Evolutionary conservation across 2,888 invertebrate species (phyloP).

Genomic region (Dromius quadrimaculatus): DNA sequence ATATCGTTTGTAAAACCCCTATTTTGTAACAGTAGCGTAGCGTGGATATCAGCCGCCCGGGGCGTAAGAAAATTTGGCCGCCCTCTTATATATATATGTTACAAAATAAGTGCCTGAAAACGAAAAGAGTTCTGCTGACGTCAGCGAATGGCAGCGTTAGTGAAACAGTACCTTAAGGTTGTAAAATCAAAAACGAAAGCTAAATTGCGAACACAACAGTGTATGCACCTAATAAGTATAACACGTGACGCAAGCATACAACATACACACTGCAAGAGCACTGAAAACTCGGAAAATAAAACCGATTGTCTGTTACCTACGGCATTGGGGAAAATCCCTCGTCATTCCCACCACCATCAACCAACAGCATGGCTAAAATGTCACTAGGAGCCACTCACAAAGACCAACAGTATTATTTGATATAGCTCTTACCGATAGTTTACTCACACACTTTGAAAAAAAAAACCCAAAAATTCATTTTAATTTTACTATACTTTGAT

Average conservation of each 20-base stretch:
- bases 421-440: too few relatives aligned
- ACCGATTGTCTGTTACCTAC: constrained; percentile 44
- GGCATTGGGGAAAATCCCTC: constrained; percentile 7
- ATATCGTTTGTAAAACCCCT: too few relatives aligned
- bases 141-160: background rate
- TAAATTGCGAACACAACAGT: constrained; percentile 42
- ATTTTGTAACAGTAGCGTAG: too few relatives aligned
- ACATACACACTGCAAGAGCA: constrained; percentile 48
- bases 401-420: background rate
- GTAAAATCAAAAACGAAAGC: constrained; percentile 38
- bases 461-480: too few relatives aligned
- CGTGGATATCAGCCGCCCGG: too few relatives aligned
- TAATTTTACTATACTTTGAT: too few relatives aligned
- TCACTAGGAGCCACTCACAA: constrained; percentile 1
- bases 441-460: too few relatives aligned
- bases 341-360: constrained; percentile 32
- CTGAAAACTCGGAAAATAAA: constrained; percentile 29
- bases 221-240: constrained; percentile 43
- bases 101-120: too few relatives aligned
- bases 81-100: too few relatives aligned
- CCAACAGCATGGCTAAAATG: background rate
- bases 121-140: background rate
- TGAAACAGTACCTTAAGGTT: too few relatives aligned
- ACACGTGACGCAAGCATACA: constrained; percentile 50
- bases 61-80: too few relatives aligned